Base-by-base conservation (phyloP, 2,113 vertebrate genomes). In the Antidorcas marsupialis region DNA sequence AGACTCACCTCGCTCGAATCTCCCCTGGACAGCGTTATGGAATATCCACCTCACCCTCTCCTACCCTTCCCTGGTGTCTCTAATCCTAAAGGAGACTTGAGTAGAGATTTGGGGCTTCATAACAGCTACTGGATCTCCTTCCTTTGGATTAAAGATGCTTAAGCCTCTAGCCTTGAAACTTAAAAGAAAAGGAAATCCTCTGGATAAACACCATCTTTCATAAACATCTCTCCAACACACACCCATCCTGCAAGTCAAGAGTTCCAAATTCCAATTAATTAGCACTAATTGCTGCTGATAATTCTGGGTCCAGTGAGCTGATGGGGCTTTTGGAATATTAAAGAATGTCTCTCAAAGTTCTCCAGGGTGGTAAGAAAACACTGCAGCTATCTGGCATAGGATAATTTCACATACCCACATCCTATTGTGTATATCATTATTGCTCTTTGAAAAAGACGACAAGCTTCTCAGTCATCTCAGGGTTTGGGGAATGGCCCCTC, bases 141-240 rank as follows among this genome's bases (percentile, higher is more conserved):
- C 95, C 97, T 97, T 91, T 93, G 79, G 62, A 97, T 96, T 94
- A 97, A 96, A 97, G 95, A 95, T 93, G 62, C 91, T 85, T 96
- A 96, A 98, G 94, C 71, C 86, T 95, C 57, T 43, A 81, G 89
- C 91, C 96, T 96, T 87, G 89, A 97, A 94, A 95, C 95, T 97
- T 96, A 36, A 98, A 97, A 97, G 97, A 94, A 96, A 94, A 97
- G 98, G 98, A 98, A 98, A 97, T 98, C 96, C 98, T 89, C 60
- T 87, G 94, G 96, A 96, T 97, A 98, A 97, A 97, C 97, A 97
- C 87, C 94, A 93, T 91, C 95, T 95, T 95, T 96, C 94, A 97
- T 94, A 97, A 98, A 97, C 98, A 97, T 96, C 93, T 96, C 74
- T 96, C 91, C 71, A 89, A 97, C 85, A 97, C 95, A 97, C 93